Evolutionary conservation across 2,888 invertebrate genomes (phyloP).

Genomic region (Lepidocyrtoides sp.): DNA sequence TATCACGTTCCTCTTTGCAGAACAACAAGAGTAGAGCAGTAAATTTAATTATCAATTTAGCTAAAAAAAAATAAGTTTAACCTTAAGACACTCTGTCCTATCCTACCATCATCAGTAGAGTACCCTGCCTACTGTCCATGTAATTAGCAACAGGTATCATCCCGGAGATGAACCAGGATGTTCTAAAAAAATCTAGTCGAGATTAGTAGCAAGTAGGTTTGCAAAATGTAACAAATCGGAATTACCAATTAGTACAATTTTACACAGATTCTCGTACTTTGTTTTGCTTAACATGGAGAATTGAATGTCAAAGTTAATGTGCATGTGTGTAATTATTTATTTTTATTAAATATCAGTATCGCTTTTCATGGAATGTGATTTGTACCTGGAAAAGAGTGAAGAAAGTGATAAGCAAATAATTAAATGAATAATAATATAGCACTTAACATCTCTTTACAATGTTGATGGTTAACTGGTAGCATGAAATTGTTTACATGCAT

Average conservation of each 20-base stretch:
- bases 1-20: background rate
- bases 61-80: no score
- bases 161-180: constrained; percentile 72
- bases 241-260: no score
- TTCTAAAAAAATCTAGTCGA: no score
- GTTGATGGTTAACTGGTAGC: background rate
- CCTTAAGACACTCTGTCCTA: background rate
- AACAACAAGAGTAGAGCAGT: background rate
- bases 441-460: background rate
- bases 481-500: constrained; percentile 25
- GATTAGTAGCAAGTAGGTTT: no score
- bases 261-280: no score
- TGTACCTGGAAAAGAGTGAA: background rate
- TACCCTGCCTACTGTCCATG: background rate
- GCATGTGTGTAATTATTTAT: no score
- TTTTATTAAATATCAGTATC: no score
- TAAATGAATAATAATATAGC: constrained; percentile 2
- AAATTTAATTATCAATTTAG: background rate
- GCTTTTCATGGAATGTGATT: no score
- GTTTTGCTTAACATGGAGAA: no score
- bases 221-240: no score
- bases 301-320: no score
- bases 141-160: background rate
- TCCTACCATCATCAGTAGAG: background rate
- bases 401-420: constrained; percentile 17